Evolutionary conservation across 2,113 vertebrate species (phyloP).

Genomic region (Aplodontia rufa): DNA sequence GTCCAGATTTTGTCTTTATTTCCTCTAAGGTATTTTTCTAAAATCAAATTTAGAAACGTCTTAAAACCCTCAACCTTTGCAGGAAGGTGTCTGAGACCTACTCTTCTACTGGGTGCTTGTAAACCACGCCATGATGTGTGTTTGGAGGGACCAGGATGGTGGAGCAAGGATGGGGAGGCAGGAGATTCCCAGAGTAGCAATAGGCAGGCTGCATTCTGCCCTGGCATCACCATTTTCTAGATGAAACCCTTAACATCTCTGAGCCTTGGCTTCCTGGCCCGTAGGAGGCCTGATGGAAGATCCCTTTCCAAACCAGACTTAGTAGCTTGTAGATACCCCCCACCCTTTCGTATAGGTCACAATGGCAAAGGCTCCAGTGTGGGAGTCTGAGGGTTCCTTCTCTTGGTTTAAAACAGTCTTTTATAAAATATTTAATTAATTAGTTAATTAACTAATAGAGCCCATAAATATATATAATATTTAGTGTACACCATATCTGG

Average conservation of each 20-base stretch:
- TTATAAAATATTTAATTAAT: not conserved
- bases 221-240: not conserved
- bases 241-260: not conserved
- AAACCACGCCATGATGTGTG: not conserved
- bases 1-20: not conserved
- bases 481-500: not conserved
- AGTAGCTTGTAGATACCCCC: not conserved
- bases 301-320: not conserved
- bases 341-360: not conserved
- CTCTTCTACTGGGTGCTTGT: not conserved
- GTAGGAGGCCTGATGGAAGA: not conserved
- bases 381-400: too few relatives aligned
- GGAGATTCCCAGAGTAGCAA: not conserved
- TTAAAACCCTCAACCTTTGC: not conserved
- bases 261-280: not conserved
- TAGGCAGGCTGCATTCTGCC: not conserved
- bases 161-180: not conserved
- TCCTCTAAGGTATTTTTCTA: not conserved
- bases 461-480: not conserved
- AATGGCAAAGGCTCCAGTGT: not conserved
- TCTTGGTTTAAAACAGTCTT: not conserved
- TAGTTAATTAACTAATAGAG: not conserved
- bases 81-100: not conserved
- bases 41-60: slow-evolving; percentile 8
- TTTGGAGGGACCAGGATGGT: not conserved